phyloP scores from a whole-genome alignment of 2,888 invertebrate genomes.

The Netelia virgata region DNA sequence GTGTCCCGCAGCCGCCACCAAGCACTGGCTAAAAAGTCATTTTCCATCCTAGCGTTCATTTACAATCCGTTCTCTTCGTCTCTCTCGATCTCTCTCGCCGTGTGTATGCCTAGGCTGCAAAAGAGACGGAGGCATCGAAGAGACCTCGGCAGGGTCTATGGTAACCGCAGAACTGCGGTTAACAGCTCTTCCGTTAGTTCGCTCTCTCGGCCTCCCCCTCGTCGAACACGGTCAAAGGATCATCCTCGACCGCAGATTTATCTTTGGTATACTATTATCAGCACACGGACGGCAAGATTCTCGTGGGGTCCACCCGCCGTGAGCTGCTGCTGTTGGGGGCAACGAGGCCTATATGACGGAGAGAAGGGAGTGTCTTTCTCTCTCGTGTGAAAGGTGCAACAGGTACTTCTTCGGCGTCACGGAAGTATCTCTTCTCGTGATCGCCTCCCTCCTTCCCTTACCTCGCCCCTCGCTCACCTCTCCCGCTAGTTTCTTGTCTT shows the following conservation, averaged over 20 bases:
- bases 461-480: background rate
- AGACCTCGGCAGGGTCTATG: conserved; percentile 32
- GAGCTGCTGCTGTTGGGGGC: conserved; percentile 9
- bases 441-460: conserved; percentile 19
- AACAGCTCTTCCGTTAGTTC: conserved; percentile 65
- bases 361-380: conserved; percentile 53
- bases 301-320: conserved; percentile 42
- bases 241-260: conserved; percentile 68
- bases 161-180: conserved; percentile 64
- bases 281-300: conserved; percentile 22
- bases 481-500: conserved; percentile 12
- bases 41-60: conserved; percentile 58
- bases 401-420: conserved; percentile 63
- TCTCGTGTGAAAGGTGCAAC: conserved; percentile 65
- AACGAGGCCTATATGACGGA: conserved; percentile 28
- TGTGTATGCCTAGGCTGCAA: background rate
- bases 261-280: conserved; percentile 66
- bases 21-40: conserved; percentile 50
- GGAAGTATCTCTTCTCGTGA: conserved; percentile 65
- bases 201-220: conserved; percentile 42
- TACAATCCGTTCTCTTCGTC: conserved; percentile 45
- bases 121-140: conserved; percentile 23
- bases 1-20: conserved; percentile 47
- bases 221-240: conserved; percentile 68
- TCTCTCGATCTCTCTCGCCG: conserved; percentile 36